Percentiles rank a stretch among this genome's conserved stretches.
phyloP scores from a whole-genome alignment of 1,140 invertebrate genomes.

The Frieseomelitta varia region DNA sequence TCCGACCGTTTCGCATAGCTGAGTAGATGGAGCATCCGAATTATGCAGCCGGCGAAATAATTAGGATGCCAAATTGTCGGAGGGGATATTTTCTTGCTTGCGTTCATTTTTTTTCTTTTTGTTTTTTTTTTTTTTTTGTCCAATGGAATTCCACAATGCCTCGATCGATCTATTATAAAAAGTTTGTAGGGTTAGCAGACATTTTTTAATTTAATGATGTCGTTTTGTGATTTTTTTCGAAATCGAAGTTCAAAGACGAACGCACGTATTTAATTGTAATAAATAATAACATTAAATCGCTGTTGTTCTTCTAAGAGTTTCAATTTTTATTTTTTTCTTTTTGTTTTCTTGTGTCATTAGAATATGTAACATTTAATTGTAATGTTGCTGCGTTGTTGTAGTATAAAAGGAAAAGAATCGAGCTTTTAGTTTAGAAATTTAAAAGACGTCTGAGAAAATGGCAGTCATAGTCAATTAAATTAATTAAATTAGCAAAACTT shows the following conservation, averaged over 20 bases:
- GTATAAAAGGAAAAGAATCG: not conserved
- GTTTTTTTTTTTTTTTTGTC: no score
- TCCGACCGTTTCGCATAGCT: constrained; percentile 37
- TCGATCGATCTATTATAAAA: not conserved
- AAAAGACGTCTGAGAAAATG: no score
- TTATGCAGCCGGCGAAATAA: constrained; percentile 41
- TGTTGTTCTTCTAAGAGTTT: not conserved
- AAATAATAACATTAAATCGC: not conserved
- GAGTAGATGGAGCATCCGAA: constrained; percentile 25
- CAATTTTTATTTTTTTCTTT: no score
- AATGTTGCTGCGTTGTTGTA: not conserved
- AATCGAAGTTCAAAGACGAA: not conserved
- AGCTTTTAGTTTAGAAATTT: not conserved
- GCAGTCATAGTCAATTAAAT: not conserved
- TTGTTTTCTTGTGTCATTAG: no score
- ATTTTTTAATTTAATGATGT: not conserved
- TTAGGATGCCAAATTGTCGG: constrained; percentile 18
- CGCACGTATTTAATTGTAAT: not conserved
- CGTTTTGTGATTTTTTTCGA: not conserved
- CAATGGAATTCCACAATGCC: not conserved
- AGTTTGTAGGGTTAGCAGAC: not conserved
- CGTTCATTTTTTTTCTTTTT: not conserved
- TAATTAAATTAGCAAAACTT: not conserved
- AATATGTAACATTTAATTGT: not conserved
- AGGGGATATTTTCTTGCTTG: constrained; percentile 10